Percentiles rank a stretch among this genome's conserved stretches.
Evolutionary conservation across 2,113 vertebrate genomes (phyloP).

Genomic region (Pseudonaja textilis): DNA sequence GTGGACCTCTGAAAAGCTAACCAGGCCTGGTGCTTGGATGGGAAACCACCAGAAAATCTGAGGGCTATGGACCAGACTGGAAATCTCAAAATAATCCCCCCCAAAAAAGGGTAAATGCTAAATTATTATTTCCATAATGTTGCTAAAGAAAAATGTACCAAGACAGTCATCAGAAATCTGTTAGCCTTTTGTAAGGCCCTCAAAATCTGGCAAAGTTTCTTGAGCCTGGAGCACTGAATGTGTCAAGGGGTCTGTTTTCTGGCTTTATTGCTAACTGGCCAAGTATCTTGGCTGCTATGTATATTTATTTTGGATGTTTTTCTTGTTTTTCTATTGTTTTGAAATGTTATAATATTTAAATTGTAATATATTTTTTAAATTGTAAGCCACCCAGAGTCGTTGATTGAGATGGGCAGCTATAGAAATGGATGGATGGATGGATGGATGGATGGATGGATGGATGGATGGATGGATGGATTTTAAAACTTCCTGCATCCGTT

Average conservation of each 20-base stretch:
- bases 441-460: background rate
- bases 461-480: too few species aligned
- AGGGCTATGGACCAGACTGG: background rate
- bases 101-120: background rate
- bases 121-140: background rate
- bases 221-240: background rate
- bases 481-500: background rate
- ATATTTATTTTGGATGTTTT: background rate
- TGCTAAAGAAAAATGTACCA: background rate
- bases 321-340: background rate
- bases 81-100: background rate
- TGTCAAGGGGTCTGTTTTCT: background rate
- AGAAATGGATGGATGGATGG: background rate
- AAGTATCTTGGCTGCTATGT: background rate
- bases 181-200: background rate
- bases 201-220: background rate
- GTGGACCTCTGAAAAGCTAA: background rate
- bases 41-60: background rate
- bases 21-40: background rate
- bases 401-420: background rate
- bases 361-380: background rate
- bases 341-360: background rate
- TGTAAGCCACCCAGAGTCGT: background rate
- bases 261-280: background rate
- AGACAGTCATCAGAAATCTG: background rate